phyloP scores from a whole-genome alignment of 2,888 invertebrate species.

The Orchesellides sinensis region DNA sequence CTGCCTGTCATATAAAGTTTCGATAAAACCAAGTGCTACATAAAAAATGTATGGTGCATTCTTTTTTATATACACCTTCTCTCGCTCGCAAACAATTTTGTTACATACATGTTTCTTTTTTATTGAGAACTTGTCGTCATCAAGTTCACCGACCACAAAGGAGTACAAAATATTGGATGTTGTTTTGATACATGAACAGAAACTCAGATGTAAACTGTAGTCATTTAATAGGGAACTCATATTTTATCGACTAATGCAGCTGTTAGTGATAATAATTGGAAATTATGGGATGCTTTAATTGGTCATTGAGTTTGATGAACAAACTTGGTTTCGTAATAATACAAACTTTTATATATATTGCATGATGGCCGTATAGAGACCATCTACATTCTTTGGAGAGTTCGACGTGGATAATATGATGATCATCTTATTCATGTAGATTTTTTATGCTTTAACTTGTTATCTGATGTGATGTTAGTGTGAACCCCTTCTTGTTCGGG shows the following conservation, averaged over 20 bases:
- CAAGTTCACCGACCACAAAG: constrained; percentile 62
- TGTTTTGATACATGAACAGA: too few species aligned
- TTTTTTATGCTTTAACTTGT: constrained; percentile 33
- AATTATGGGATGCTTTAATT: constrained; percentile 66
- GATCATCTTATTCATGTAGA: too few species aligned
- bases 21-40: constrained; percentile 50
- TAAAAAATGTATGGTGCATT: too few species aligned
- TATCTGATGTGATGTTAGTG: constrained; percentile 29
- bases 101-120: constrained; percentile 45
- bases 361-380: too few species aligned
- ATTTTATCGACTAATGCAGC: constrained; percentile 65
- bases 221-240: constrained; percentile 28
- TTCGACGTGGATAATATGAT: too few species aligned
- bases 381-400: too few species aligned
- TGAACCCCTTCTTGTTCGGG: background rate
- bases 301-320: constrained; percentile 66
- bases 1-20: constrained; percentile 62
- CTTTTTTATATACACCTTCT: too few species aligned
- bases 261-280: constrained; percentile 66
- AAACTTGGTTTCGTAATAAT: constrained; percentile 31
- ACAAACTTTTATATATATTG: background rate
- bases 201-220: too few species aligned
- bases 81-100: background rate
- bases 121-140: constrained; percentile 57
- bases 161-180: constrained; percentile 21